These are phyloP conservation scores for Trichopria drosophilae DNA, from an alignment of 2,888 invertebrate species.

Conservation along the genomic window DNA sequence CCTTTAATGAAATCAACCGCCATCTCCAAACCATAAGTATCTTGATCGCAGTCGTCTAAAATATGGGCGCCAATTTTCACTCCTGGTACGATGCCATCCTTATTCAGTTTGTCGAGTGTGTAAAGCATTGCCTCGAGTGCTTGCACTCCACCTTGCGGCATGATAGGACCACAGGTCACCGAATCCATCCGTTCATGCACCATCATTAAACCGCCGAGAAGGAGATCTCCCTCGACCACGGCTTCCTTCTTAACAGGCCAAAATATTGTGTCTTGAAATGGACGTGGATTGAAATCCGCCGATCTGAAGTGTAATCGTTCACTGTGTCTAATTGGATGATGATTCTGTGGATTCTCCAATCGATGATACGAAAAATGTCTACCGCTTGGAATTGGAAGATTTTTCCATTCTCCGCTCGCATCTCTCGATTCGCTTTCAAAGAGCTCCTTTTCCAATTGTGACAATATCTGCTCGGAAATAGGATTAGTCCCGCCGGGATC, in stretches of 20 bases:
- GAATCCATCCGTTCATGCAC: constrained; percentile 88
- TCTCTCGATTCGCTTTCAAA: constrained; percentile 9
- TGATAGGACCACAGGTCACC: constrained; percentile 87
- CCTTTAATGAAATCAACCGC: constrained; percentile 96
- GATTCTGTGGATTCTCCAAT: constrained; percentile 44
- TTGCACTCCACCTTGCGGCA: constrained; percentile 90
- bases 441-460: constrained; percentile 1
- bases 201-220: constrained; percentile 93
- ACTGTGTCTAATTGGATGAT: constrained; percentile 49
- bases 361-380: constrained; percentile 27
- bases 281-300: constrained; percentile 35
- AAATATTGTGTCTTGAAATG: constrained; percentile 1
- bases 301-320: constrained; percentile 45
- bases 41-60: constrained; percentile 93
- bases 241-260: constrained; percentile 89
- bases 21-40: constrained; percentile 93
- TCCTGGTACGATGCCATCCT: constrained; percentile 70
- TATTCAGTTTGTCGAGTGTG: constrained; percentile 81
- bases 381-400: not conserved
- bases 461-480: not conserved
- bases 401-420: not conserved
- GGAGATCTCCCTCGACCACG: constrained; percentile 83
- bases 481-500: no score
- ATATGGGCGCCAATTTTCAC: constrained; percentile 84
- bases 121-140: constrained; percentile 91